Base-by-base conservation (phyloP, 2,888 invertebrate species). In the Gastrophysa polygoni region DNA sequence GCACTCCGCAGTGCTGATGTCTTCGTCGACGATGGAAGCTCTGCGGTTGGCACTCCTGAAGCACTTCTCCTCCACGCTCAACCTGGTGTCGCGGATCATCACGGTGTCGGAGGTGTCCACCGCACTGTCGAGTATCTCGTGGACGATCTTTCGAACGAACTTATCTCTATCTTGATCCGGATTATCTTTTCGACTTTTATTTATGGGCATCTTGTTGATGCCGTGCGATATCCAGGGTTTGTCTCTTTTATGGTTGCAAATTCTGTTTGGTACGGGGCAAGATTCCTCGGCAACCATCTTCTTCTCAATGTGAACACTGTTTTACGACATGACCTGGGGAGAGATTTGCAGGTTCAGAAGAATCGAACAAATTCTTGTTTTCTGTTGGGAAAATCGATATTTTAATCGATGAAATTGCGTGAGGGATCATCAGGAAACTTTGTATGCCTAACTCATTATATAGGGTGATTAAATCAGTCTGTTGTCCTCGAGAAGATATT, bases 21-120 rank as follows among this genome's bases (percentile, higher is more conserved):
- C 69, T 47, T 73, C 69, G 14, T 72, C 70, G 20, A 75, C 32
- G 16, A 74, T 68, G 0, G 75, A 73, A 2, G 69, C 71, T 20
- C 68, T 67, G 38, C 73, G 57, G 47, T 72, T 63, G 10, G 49
- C 14, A 18, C 61, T 68, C 16, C 67, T 69, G 32, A 66, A 46
- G 20, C 66, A 58, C 18, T 68, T 67, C 18, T 73, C 73, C 29
- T 71, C 63, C n/a, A 47, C 61, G 17, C 54, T 68, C 11, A 72
- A 48, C 34, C 59, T 65, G 10, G 63, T 69, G 52, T 68, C 69
- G 29, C 74, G 68, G 17, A 66, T 64, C 68, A 72, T 72, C 21
- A 71, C 65, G 17, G 49, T 54, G 59, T 71, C 70, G 28, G 67
- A 64, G 29, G 57, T 63, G 38, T 61, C 57, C 57, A 71, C 52